phyloP scores from a whole-genome alignment of 1,140 invertebrate species.

The Aradophagus sp. region DNA sequence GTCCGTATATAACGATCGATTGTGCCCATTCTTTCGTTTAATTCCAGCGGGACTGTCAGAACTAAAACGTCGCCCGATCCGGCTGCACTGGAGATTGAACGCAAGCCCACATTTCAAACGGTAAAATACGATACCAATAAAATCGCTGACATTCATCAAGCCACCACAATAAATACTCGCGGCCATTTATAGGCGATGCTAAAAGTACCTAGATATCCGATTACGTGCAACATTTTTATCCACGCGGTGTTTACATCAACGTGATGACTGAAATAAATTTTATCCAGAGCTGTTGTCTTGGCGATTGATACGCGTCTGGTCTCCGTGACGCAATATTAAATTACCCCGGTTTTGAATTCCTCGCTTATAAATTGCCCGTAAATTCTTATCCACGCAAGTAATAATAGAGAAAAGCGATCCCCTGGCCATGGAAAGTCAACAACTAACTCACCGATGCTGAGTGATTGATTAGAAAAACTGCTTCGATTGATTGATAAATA shows the following conservation, averaged over 20 bases:
- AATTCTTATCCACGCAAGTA: constrained; percentile 17
- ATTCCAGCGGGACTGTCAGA: no score
- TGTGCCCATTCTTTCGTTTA: no score
- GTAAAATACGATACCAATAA: constrained; percentile 39
- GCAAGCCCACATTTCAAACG: no score
- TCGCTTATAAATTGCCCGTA: constrained; percentile 40
- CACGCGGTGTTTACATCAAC: constrained; percentile 26
- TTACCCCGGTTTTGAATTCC: constrained; percentile 46
- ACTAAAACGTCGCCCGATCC: no score
- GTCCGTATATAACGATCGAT: no score
- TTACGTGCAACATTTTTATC: constrained; percentile 46
- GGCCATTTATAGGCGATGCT: constrained; percentile 41
- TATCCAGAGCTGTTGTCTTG: constrained; percentile 35
- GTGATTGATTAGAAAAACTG: no score
- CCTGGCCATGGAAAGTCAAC: no score
- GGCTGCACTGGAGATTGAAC: no score
- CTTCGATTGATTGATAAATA: no score
- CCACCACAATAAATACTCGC: constrained; percentile 27
- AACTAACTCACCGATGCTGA: no score
- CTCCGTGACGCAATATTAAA: constrained; percentile 30
- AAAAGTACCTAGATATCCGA: constrained; percentile 37
- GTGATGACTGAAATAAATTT: constrained; percentile 50
- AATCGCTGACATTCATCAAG: constrained; percentile 40
- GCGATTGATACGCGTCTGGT: constrained; percentile 38
- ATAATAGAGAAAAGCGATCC: constrained; percentile 31